phyloP scores from a whole-genome alignment of 2,113 vertebrate genomes.

The Ariopsis seemanni region DNA sequence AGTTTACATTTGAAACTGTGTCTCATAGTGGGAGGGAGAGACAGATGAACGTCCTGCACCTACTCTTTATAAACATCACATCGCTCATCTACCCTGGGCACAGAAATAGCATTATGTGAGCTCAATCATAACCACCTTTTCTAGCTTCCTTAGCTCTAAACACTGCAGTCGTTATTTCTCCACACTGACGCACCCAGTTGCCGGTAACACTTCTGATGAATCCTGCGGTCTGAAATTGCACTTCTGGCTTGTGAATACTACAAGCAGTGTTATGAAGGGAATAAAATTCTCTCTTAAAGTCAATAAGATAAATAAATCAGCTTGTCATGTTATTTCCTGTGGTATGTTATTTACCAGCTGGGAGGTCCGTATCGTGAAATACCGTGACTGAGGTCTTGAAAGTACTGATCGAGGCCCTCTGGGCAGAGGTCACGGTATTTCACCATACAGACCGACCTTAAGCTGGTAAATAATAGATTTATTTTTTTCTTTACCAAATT shows the following conservation, averaged over 20 bases:
- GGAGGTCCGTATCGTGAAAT: no score
- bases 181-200: neutral
- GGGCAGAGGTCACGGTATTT: no score
- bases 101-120: neutral
- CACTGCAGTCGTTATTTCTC: neutral
- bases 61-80: constrained; percentile 22
- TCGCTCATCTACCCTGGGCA: neutral
- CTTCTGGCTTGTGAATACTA: neutral
- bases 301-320: no score
- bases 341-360: no score
- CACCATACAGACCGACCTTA: no score
- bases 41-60: neutral
- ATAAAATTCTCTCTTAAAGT: neutral
- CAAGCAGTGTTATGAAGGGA: neutral
- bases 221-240: neutral
- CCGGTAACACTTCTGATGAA: neutral
- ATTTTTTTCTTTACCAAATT: no score
- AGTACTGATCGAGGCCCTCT: no score
- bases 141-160: neutral
- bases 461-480: no score
- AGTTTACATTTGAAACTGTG: constrained; percentile 5
- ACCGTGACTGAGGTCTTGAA: no score
- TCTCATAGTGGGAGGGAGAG: neutral
- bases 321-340: no score
- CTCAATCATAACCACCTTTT: neutral